A percentile compares a stretch with the other conserved stretches of the same genome.
Evolutionary conservation across 2,113 vertebrate species (phyloP).

Genomic region (Sinocyclocheilus rhinocerous): DNA sequence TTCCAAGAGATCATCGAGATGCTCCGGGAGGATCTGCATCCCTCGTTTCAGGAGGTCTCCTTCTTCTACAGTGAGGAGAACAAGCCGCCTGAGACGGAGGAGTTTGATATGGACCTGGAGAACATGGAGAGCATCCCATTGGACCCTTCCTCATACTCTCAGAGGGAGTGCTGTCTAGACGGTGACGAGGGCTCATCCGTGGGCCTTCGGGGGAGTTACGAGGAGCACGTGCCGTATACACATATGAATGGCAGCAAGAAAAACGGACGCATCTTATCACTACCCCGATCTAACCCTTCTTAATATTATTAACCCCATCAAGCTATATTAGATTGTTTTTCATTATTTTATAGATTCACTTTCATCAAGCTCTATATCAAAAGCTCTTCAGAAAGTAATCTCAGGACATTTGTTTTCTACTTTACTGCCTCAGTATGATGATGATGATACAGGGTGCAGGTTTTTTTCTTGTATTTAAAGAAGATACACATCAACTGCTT

Average conservation of each 20-base stretch:
- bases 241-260: conserved; percentile 98
- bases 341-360: conserved; percentile 69
- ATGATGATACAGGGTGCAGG: conserved; percentile 56
- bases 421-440: conserved; percentile 65
- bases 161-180: conserved; percentile 81
- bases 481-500: conserved; percentile 57
- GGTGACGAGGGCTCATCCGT: conserved; percentile 81
- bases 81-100: conserved; percentile 84
- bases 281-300: conserved; percentile 88
- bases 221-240: conserved; percentile 90
- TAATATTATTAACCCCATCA: conserved; percentile 72
- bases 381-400: conserved; percentile 76
- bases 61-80: conserved; percentile 79
- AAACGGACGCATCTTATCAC: conserved; percentile 87
- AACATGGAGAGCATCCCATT: conserved; percentile 98
- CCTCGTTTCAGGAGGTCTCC: conserved; percentile 89
- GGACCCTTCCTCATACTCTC: conserved; percentile 88
- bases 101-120: conserved; percentile 93
- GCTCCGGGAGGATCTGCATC: conserved; percentile 91
- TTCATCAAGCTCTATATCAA: conserved; percentile 65
- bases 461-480: conserved; percentile 69
- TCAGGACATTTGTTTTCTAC: conserved; percentile 82
- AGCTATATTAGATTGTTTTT: conserved; percentile 67
- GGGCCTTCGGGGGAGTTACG: conserved; percentile 86
- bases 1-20: conserved; percentile 94